A percentile compares a stretch with the other conserved stretches of the same genome.
These are phyloP conservation scores for Tipula confusa DNA, from an alignment of 2,888 invertebrate genomes.

Conservation along the genomic window DNA sequence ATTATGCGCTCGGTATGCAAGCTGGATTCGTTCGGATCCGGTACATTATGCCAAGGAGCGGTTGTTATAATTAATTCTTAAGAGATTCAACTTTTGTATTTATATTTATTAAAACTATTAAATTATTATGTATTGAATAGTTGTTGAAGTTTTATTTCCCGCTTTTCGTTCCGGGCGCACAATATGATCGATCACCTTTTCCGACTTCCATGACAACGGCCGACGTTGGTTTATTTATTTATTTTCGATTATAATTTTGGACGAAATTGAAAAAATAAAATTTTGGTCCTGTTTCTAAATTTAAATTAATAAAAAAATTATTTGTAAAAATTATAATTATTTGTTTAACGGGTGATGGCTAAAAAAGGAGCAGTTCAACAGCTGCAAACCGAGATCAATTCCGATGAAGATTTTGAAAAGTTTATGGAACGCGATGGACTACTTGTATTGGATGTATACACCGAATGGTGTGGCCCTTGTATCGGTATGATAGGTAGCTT, in stretches of 20 bases:
- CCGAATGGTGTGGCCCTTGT: slow-evolving; percentile 91
- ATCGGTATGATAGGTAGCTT: slow-evolving; percentile 77
- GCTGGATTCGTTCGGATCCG: slow-evolving; percentile 41
- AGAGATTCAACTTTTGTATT: not conserved
- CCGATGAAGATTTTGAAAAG: slow-evolving; percentile 80
- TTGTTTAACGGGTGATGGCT: slow-evolving; percentile 51
- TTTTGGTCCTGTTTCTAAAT: not conserved
- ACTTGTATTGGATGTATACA: slow-evolving; percentile 79
- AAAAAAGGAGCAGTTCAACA: slow-evolving; percentile 75
- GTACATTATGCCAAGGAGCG: not conserved
- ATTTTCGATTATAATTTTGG: not conserved
- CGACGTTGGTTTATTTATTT: not conserved
- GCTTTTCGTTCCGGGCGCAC: not conserved
- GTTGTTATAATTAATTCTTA: not conserved
- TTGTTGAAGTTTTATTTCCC: not conserved
- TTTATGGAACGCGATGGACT: slow-evolving; percentile 71
- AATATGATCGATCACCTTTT: not conserved
- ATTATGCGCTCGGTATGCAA: slow-evolving; percentile 45
- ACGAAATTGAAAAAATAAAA: not conserved
- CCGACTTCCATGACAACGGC: not conserved
- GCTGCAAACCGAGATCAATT: slow-evolving; percentile 73
- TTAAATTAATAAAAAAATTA: not conserved
- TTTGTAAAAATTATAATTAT: not conserved
- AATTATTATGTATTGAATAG: not conserved
- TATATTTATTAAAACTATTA: slow-evolving; percentile 26